Base-by-base conservation (phyloP, 2,888 invertebrate species). In the Drosophila nr. perissopoda region DNA sequence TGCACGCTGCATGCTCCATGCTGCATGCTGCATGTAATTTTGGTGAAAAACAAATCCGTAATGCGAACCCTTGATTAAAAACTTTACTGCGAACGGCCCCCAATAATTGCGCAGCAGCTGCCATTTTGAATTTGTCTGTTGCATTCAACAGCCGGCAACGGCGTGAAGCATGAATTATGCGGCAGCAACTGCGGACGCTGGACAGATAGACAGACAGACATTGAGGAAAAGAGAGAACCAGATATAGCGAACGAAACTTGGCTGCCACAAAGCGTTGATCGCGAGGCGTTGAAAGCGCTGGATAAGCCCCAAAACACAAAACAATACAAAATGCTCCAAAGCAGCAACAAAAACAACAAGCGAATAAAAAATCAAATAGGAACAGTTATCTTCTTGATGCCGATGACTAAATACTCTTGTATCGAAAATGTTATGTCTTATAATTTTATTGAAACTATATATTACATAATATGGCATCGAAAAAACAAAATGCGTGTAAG, bases 161-260 rank as follows among this genome's bases (percentile, higher is more conserved):
- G 88, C 88, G 83, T 88, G 83, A 88, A 85, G 85, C 86, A 89
- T 90, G 88, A 86, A 88, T 90, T 85, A 88, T 88, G 81, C 79
- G 83, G 69, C 64, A 59, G 71, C 25, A 40, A 72, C 54, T n/a
- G 56, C 38, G 42, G 42, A 56, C 29, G 29, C 29, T 13, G 38
- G 38, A 38, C 56, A 48, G 61, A 16, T 10, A n/a, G 2, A 27
- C 18, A 40, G 3, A 54, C 34, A 36, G 36, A 54, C 21, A 53
- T 21, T 1, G 49, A 18, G 49, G 16, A 18, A 49, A n/a, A 27
- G 36, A 54, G 56, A n/a, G n/a, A 38, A 27, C 8, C 29, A 38
- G 40, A 57, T 29, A 42, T 29, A 57, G 42, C 16, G 31, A 42
- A 29, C 42, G 31, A 57, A 42, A 63, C 54, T 54, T 52, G 6